Evolutionary conservation across 2,797 vertebrate genomes (phyloP).

Genomic region (Manis javanica): DNA sequence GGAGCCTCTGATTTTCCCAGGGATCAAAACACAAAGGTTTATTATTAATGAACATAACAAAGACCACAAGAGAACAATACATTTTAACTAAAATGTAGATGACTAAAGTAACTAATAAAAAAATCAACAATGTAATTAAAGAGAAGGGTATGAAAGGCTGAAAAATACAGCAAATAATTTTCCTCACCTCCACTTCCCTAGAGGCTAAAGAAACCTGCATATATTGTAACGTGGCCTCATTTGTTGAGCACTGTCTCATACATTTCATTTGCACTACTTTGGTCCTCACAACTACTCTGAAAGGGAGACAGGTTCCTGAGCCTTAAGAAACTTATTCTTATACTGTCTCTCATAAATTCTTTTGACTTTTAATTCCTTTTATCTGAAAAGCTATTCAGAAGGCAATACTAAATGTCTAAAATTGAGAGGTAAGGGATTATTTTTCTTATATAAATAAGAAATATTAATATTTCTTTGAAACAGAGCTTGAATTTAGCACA

Average conservation of each 20-base stretch:
- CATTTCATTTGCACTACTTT: not conserved
- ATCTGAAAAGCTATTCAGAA: too few relatives aligned
- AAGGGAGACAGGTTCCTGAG: not conserved
- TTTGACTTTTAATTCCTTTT: too few relatives aligned
- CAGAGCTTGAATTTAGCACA: not conserved
- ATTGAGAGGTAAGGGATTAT: too few relatives aligned
- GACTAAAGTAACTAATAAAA: not conserved
- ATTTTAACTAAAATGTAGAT: not conserved
- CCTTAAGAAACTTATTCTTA: not conserved
- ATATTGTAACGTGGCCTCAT: not conserved
- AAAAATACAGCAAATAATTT: not conserved
- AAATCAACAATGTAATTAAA: not conserved
- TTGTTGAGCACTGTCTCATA: not conserved
- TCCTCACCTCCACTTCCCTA: not conserved
- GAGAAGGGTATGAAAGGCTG: not conserved
- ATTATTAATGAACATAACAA: not conserved
- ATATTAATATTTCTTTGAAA: not conserved
- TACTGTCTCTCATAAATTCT: not conserved
- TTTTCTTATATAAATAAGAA: not conserved
- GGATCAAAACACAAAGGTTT: constrained; percentile 64
- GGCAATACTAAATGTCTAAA: too few relatives aligned
- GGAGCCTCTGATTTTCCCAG: constrained; percentile 94
- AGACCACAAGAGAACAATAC: not conserved
- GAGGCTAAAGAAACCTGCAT: not conserved
- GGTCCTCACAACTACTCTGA: not conserved